Evolutionary conservation across 92 coral and sea anemone species (phyloP).

Genomic region (Porites divaricata): DNA sequence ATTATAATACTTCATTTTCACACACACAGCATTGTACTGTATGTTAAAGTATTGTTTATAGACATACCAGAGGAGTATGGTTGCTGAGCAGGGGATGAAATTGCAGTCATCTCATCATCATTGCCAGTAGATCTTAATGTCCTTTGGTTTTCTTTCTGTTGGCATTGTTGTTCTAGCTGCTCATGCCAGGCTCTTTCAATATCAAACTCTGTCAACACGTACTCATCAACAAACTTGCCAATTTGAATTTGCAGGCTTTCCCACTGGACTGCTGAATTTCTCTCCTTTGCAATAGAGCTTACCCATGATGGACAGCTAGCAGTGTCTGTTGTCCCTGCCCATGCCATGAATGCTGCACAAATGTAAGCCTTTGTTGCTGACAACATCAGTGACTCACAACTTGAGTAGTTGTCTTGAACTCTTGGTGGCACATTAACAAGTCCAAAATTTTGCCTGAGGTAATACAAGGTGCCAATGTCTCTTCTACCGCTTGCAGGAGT

Average conservation of each 20-base stretch:
- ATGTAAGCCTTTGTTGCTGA: slow-evolving; percentile 66
- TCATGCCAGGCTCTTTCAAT: slow-evolving; percentile 34
- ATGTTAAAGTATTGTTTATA: no score
- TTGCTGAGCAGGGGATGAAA: slow-evolving; percentile 38
- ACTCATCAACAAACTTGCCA: slow-evolving; percentile 24
- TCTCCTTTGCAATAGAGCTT: background rate
- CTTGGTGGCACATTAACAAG: slow-evolving; percentile 52
- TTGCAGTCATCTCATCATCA: slow-evolving; percentile 41
- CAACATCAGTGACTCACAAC: slow-evolving; percentile 57
- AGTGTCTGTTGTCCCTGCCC: slow-evolving; percentile 35
- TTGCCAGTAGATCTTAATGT: slow-evolving; percentile 25
- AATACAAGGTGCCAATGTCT: slow-evolving; percentile 62
- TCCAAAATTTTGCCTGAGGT: slow-evolving; percentile 60
- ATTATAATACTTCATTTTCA: background rate
- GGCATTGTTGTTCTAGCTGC: background rate
- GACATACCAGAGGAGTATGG: slow-evolving; percentile 47
- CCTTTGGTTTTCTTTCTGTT: slow-evolving; percentile 22
- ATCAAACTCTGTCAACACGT: slow-evolving; percentile 34
- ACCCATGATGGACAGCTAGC: slow-evolving; percentile 7
- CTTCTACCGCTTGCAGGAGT: slow-evolving; percentile 37
- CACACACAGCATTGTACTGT: background rate
- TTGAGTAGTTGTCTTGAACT: slow-evolving; percentile 58
- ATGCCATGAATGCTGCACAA: slow-evolving; percentile 65
- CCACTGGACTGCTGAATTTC: background rate
- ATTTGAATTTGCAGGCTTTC: background rate